phyloP scores from a whole-genome alignment of 2,113 vertebrate genomes.

The Neodon shergylaensis region DNA sequence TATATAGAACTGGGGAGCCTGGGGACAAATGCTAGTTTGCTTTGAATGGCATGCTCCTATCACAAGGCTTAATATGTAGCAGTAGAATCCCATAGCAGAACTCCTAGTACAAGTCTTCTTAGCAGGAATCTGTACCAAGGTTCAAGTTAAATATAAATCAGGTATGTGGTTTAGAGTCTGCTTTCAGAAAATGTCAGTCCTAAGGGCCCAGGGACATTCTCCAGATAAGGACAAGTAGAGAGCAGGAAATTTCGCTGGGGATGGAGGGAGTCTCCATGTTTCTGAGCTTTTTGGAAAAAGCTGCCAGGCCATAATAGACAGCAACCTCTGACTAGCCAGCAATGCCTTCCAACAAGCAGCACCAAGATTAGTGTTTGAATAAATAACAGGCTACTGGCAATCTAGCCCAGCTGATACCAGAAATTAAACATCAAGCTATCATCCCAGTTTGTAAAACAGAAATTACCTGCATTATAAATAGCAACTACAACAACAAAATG shows the following conservation, averaged over 20 bases:
- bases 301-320: not conserved
- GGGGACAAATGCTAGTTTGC: not conserved
- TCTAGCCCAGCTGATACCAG: not conserved
- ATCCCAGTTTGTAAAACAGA: not conserved
- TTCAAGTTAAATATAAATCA: not conserved
- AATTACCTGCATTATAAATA: not conserved
- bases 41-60: not conserved
- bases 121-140: not conserved
- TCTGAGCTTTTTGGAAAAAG: not conserved
- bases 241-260: not conserved
- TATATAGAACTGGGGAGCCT: not conserved
- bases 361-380: not conserved
- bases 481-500: not conserved
- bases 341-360: not conserved
- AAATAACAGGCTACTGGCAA: not conserved
- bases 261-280: not conserved
- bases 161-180: not conserved
- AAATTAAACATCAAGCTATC: not conserved
- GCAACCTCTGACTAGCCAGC: not conserved
- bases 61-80: not conserved
- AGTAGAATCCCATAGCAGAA: not conserved
- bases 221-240: not conserved
- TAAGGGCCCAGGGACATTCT: not conserved
- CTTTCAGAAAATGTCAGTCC: not conserved
- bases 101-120: not conserved